Evolutionary conservation across 2,113 vertebrate species (phyloP).

Genomic region (Lanius collurio): DNA sequence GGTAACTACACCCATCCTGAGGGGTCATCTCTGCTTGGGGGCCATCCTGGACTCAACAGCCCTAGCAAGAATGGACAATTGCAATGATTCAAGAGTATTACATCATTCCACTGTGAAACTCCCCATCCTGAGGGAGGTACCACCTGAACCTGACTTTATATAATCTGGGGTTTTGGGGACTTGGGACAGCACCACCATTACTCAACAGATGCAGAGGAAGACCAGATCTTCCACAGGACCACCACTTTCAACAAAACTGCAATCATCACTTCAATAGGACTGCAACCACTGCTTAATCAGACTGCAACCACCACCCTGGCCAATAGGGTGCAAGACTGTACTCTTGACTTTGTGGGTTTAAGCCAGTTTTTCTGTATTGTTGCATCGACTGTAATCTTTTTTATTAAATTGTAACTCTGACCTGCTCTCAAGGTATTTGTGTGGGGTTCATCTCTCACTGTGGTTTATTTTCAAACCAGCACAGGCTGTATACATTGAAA

Average conservation of each 20-base stretch:
- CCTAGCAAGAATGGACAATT: not conserved
- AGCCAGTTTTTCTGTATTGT: not conserved
- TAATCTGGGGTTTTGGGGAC: not conserved
- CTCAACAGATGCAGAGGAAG: not conserved
- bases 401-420: not conserved
- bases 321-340: accelerated
- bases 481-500: not conserved
- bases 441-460: not conserved
- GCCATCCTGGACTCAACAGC: not conserved
- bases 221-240: not conserved
- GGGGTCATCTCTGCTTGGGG: not conserved
- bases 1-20: not conserved
- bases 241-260: not conserved
- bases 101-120: not conserved
- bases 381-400: not conserved
- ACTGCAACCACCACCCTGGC: not conserved
- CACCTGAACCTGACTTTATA: not conserved
- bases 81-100: not conserved
- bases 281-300: not conserved
- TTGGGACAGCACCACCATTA: not conserved
- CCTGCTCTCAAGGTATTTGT: not conserved
- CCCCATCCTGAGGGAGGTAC: not conserved
- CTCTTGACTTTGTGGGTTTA: not conserved
- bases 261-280: not conserved
- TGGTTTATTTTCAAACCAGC: not conserved